Evolutionary conservation across 2,888 invertebrate species (phyloP), one percentile per base, ranked within the genome.

Genomic region (Psococerastis gibbosa): DNA sequence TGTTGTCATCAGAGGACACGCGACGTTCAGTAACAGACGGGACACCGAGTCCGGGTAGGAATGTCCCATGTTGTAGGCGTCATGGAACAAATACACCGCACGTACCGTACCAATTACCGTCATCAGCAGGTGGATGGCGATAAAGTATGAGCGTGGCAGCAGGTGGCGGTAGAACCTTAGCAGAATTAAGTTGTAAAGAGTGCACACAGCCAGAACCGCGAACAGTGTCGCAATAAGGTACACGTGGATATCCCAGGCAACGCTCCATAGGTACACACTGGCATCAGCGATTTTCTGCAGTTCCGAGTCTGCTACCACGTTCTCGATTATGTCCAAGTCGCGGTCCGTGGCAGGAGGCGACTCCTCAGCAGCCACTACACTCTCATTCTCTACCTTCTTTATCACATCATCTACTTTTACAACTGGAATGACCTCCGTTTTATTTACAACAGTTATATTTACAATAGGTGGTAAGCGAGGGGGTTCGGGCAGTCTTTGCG

Each of bases 161-260:
- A 92, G 69, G 61, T 87, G 85, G 4, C 84, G 82, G 52, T 81
- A 77, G 55, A 82, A 79, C 62, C 84, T 82, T 60, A 87, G 80
- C 43, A 87, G 75, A 35, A 89, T 74, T 49, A 91, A 72, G 62
- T 87, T 85, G 56, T 84, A 78, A 47, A 88, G 76, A 17, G 85
- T 85, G 57, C 81, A 85, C 1, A 85, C 70, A 0, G 87, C 84
- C 53, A 92, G 64, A 9, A 88, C 66, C 0, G 83, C 78, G 58
- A 89, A 92, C 55, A 85, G 71, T 13, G 80, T 75, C 1, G 88
- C 89, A 0, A 83, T 80, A 32, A 84, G 63, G 63, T 91, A 92
- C 3, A 91, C 79, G 58, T 92, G 91, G 6, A 89, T 73, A 55
- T 88, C 83, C 91, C 89, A 91, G 2, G 85, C 87, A 50, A 84